Percentiles rank a stretch among this genome's conserved stretches.
These are phyloP conservation scores for Ephialtes manifestator DNA, from an alignment of 2,888 invertebrate species.

Conservation along the genomic window DNA sequence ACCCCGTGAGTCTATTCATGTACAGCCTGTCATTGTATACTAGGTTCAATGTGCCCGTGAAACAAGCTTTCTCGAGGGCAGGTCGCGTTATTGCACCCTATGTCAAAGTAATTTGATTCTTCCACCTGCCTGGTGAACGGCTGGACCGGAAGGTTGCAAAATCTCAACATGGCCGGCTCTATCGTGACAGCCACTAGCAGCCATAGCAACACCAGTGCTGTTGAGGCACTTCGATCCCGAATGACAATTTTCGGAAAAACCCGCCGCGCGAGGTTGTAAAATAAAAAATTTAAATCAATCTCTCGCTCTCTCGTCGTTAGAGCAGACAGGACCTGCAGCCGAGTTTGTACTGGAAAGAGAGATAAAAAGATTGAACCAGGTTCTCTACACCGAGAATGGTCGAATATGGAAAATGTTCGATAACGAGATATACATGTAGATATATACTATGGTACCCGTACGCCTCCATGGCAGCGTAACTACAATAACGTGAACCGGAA, in stretches of 20 bases:
- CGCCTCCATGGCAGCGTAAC: constrained; percentile 4
- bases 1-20: constrained; percentile 14
- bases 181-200: background rate
- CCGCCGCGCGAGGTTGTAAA: constrained; percentile 43
- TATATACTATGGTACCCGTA: constrained; percentile 19
- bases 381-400: constrained; percentile 28
- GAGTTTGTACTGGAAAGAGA: background rate
- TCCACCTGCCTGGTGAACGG: constrained; percentile 6
- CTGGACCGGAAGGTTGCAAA: constrained; percentile 41
- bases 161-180: constrained; percentile 30
- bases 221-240: constrained; percentile 7
- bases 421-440: constrained; percentile 57
- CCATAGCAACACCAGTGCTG: background rate
- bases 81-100: constrained; percentile 30
- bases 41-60: constrained; percentile 21
- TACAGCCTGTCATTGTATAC: constrained; percentile 34
- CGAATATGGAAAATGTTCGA: constrained; percentile 36
- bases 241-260: constrained; percentile 34
- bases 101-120: constrained; percentile 39
- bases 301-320: constrained; percentile 73
- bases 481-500: constrained; percentile 6
- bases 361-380: background rate
- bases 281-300: constrained; percentile 74
- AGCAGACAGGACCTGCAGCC: constrained; percentile 30
- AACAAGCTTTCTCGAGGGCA: constrained; percentile 12